phyloP scores from a whole-genome alignment of 2,888 invertebrate species.

The Acanthosoma haemorrhoidale region DNA sequence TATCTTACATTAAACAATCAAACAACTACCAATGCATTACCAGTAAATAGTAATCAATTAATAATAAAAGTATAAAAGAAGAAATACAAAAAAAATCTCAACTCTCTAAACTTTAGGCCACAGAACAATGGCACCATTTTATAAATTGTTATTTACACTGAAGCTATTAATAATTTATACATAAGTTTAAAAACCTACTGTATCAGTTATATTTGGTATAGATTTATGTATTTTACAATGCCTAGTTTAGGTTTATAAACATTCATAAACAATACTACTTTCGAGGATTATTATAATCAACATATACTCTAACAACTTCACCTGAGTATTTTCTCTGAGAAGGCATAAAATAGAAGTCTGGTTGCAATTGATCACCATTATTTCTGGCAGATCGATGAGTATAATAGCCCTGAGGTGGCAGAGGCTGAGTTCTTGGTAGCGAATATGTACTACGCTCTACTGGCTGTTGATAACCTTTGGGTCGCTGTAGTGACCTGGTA shows the following conservation, averaged over 20 bases:
- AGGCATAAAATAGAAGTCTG: slow-evolving; percentile 94
- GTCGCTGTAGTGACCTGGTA: slow-evolving; percentile 59
- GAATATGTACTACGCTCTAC: slow-evolving; percentile 65
- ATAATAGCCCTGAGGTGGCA: slow-evolving; percentile 43
- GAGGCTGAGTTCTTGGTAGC: slow-evolving; percentile 61
- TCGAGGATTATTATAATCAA: slow-evolving; percentile 70
- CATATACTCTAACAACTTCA: slow-evolving; percentile 78
- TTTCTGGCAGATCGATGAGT: slow-evolving; percentile 45
- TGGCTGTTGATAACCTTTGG: slow-evolving; percentile 45
- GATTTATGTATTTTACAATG: neutral
- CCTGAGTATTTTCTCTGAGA: slow-evolving; percentile 90
- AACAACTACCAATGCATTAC: too few relatives aligned
- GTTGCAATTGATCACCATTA: slow-evolving; percentile 51
- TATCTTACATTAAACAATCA: too few relatives aligned
- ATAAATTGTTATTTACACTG: neutral
- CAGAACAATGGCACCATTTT: neutral
- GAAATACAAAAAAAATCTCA: neutral
- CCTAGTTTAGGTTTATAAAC: neutral
- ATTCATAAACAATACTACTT: slow-evolving; percentile 43
- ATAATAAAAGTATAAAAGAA: too few relatives aligned
- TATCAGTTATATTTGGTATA: slow-evolving; percentile 9
- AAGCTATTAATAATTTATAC: neutral
- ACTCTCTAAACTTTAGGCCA: neutral
- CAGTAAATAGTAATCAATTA: too few relatives aligned
- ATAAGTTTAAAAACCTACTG: neutral